Conservation (phyloP, 1,140 invertebrate species). For the Drosophila tani region DNA sequence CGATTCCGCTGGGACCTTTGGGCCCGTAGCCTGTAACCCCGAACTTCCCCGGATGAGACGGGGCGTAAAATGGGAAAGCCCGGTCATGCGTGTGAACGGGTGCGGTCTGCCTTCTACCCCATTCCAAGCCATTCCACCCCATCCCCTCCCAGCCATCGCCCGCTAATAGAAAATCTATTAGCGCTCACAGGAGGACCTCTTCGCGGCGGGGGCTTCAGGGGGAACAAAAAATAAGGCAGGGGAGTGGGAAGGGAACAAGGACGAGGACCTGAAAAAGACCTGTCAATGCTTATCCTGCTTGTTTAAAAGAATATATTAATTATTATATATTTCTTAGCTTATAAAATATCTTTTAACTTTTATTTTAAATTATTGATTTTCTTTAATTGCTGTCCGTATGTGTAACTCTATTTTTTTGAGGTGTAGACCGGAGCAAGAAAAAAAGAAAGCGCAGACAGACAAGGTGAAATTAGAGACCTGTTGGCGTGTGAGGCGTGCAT, state of each 20-base stretch:
- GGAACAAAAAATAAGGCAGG: neutral
- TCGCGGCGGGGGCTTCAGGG: neutral
- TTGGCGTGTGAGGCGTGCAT: conserved; percentile 64
- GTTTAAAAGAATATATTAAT: neutral
- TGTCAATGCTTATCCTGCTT: neutral
- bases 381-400: too few species aligned
- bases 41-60: conserved; percentile 34
- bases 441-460: conserved; percentile 24
- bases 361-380: neutral
- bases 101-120: conserved; percentile 10
- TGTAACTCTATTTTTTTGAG: neutral
- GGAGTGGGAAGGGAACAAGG: conserved; percentile 3
- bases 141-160: neutral
- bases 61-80: conserved; percentile 78
- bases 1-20: conserved; percentile 67
- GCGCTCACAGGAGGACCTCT: conserved; percentile 49
- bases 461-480: conserved; percentile 72
- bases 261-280: neutral
- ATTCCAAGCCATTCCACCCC: neutral
- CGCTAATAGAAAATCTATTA: conserved; percentile 80
- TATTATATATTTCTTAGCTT: neutral
- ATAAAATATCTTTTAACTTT: too few species aligned
- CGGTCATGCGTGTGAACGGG: conserved; percentile 68
- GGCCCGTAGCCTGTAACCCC: conserved; percentile 10
- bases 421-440: neutral